Evolutionary conservation across 2,888 invertebrate species (phyloP).

Genomic region (Tiliacea aurago): DNA sequence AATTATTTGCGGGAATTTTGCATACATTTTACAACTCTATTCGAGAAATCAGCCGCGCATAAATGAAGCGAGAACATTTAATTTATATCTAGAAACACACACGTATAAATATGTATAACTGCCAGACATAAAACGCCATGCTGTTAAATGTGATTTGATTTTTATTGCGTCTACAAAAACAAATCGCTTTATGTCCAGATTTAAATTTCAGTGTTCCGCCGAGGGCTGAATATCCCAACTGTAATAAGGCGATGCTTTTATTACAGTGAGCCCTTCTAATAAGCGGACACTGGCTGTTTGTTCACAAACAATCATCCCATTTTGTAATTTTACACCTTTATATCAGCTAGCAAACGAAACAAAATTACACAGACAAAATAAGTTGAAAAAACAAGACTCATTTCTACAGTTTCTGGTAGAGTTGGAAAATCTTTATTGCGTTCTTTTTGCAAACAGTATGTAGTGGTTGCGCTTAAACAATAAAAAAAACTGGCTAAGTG

Average conservation of each 20-base stretch:
- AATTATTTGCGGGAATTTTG: background rate
- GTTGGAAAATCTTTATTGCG: conserved; percentile 4
- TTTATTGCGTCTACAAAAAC: conserved; percentile 84
- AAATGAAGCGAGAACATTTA: conserved; percentile 35
- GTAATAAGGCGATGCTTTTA: conserved; percentile 88
- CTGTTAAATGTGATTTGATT: conserved; percentile 83
- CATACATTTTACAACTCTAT: conserved; percentile 18
- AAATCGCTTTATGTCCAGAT: conserved; percentile 86
- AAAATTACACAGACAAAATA: conserved; percentile 77
- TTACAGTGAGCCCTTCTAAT: conserved; percentile 86
- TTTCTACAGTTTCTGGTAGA: conserved; percentile 9
- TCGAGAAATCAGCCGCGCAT: conserved; percentile 10
- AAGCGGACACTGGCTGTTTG: conserved; percentile 87
- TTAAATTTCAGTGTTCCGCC: conserved; percentile 83
- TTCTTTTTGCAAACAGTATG: background rate
- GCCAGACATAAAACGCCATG: conserved; percentile 74
- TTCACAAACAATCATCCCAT: conserved; percentile 85
- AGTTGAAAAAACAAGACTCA: conserved; percentile 70
- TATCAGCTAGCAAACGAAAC: conserved; percentile 77
- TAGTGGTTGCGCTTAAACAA: background rate
- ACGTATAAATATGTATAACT: conserved; percentile 70
- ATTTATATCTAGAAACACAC: conserved; percentile 53
- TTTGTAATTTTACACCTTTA: conserved; percentile 84
- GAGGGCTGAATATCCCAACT: conserved; percentile 74
- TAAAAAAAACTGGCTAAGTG: too few relatives aligned